phyloP scores from a whole-genome alignment of 2,797 vertebrate species.

The Ataeniobius toweri region DNA sequence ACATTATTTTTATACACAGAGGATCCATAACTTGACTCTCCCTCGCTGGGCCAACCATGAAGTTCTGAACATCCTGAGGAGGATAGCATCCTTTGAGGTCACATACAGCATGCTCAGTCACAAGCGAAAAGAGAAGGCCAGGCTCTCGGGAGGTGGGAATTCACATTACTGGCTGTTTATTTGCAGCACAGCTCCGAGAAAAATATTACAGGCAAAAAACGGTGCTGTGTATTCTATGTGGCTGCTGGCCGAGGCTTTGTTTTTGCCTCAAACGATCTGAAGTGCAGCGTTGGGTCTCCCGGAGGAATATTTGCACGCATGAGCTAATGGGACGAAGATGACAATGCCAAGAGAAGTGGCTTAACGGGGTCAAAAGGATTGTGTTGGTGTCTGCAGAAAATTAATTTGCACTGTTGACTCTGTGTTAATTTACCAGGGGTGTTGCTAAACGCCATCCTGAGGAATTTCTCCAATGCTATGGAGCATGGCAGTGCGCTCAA shows the following conservation, averaged over 20 bases:
- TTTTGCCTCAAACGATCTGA: conserved; percentile 36
- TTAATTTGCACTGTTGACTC: conserved; percentile 51
- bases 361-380: conserved; percentile 50
- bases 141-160: conserved; percentile 88
- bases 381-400: conserved; percentile 37
- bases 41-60: conserved; percentile 87
- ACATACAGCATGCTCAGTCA: conserved; percentile 82
- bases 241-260: conserved; percentile 44
- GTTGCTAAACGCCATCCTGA: conserved; percentile 84
- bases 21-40: conserved; percentile 87
- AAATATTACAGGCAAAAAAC: conserved; percentile 7
- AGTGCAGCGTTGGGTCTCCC: conserved; percentile 20
- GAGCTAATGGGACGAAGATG: conserved; percentile 53
- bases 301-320: conserved; percentile 41
- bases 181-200: conserved; percentile 26
- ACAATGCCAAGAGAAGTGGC: conserved; percentile 26
- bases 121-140: conserved; percentile 86
- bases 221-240: conserved; percentile 24
- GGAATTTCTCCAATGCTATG: conserved; percentile 80
- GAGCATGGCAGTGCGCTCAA: conserved; percentile 77
- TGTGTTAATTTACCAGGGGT: conserved; percentile 80
- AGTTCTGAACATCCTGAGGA: conserved; percentile 80
- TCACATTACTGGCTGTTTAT: conserved; percentile 40
- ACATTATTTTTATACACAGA: conserved; percentile 63
- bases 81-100: conserved; percentile 83